Conservation (phyloP, 2,888 invertebrate species). For the Watsonalla cultraria region DNA sequence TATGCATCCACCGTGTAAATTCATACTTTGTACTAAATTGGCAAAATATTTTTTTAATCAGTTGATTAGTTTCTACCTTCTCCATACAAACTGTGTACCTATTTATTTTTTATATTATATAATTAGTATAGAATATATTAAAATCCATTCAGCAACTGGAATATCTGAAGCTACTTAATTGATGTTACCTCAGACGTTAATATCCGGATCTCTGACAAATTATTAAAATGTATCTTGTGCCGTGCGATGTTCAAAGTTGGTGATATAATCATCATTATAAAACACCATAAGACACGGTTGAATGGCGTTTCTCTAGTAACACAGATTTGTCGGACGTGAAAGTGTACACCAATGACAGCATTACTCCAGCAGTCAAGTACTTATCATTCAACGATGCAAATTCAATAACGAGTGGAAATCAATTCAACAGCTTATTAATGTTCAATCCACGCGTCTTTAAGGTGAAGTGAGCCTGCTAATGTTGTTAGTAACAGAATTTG, state of each 20-base stretch:
- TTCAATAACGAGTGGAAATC: not conserved
- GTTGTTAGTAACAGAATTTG: not conserved
- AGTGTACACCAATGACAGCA: slow-evolving; percentile 17
- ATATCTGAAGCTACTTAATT: no score
- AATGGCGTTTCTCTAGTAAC: slow-evolving; percentile 14
- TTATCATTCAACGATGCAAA: not conserved
- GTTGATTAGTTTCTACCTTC: no score
- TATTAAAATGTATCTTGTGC: not conserved
- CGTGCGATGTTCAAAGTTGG: not conserved
- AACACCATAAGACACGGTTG: slow-evolving; percentile 13
- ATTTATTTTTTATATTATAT: no score
- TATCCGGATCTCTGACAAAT: not conserved
- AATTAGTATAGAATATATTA: no score
- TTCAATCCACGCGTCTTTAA: not conserved
- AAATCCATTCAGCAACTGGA: no score
- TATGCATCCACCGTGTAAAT: not conserved
- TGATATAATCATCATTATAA: slow-evolving; percentile 1
- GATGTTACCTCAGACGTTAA: no score
- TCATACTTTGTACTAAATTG: not conserved
- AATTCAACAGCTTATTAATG: not conserved
- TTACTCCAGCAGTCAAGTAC: not conserved
- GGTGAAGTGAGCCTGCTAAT: not conserved
- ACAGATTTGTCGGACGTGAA: slow-evolving; percentile 22
- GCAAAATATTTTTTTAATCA: no score
- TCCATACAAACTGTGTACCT: no score